A percentile compares a stretch with the other conserved stretches of the same genome.
Evolutionary conservation across 2,888 invertebrate species (phyloP).

Genomic region (Brachycybe producta): DNA sequence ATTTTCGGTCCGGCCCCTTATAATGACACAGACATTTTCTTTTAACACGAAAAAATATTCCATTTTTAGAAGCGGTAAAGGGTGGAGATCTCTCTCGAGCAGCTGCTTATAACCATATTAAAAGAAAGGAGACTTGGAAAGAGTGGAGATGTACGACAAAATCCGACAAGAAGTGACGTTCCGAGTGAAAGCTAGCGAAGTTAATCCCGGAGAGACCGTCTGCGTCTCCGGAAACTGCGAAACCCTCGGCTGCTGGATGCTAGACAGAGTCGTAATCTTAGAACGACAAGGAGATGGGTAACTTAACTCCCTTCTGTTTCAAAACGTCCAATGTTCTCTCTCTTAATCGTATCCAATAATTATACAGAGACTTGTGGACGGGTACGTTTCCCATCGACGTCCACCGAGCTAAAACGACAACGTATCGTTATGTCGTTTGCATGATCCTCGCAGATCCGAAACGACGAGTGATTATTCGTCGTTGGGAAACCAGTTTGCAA

Average conservation of each 20-base stretch:
- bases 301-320: too few species aligned
- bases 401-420: conserved; percentile 42
- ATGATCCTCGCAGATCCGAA: conserved; percentile 45
- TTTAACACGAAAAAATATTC: too few species aligned
- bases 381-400: neutral
- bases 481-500: conserved; percentile 66
- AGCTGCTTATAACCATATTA: too few species aligned
- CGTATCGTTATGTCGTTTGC: conserved; percentile 61
- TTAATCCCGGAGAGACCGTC: conserved; percentile 49
- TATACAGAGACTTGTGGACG: neutral
- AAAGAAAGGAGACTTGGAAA: too few species aligned
- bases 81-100: too few species aligned
- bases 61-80: too few species aligned
- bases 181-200: conserved; percentile 40
- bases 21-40: too few species aligned
- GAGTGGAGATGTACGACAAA: too few species aligned
- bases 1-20: too few species aligned
- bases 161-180: conserved; percentile 33
- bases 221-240: conserved; percentile 55
- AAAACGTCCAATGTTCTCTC: neutral
- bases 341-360: neutral
- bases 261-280: neutral
- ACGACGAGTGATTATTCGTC: conserved; percentile 47
- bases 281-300: neutral
- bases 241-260: conserved; percentile 59